A percentile compares a stretch with the other conserved stretches of the same genome.
These are phyloP conservation scores for Vandiemenella viatica DNA, from an alignment of 2,888 invertebrate genomes.

Conservation along the genomic window DNA sequence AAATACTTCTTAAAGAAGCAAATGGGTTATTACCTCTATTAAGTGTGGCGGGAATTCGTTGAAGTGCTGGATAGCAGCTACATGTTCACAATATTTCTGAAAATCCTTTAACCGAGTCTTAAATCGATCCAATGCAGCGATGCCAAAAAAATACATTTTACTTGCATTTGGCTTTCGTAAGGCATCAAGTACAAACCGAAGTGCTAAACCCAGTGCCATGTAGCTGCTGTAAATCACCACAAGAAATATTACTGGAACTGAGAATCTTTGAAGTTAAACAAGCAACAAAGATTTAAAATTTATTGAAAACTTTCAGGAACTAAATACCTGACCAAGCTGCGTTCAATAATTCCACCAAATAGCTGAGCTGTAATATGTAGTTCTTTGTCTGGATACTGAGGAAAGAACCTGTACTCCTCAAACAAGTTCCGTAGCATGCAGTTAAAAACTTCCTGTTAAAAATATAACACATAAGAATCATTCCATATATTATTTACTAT, in stretches of 20 bases:
- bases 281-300: no score
- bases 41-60: conserved; percentile 81
- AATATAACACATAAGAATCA: no score
- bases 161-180: conserved; percentile 80
- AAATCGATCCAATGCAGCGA: conserved; percentile 88
- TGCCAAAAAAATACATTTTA: conserved; percentile 95
- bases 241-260: no score
- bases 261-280: no score
- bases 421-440: conserved; percentile 96
- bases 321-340: conserved; percentile 65
- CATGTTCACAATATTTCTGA: conserved; percentile 93
- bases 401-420: conserved; percentile 97
- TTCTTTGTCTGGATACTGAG: conserved; percentile 97
- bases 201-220: conserved; percentile 69
- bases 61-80: conserved; percentile 78
- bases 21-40: conserved; percentile 44
- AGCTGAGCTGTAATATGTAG: conserved; percentile 92
- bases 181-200: conserved; percentile 87
- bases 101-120: conserved; percentile 87
- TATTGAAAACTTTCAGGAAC: no score
- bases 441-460: conserved; percentile 65
- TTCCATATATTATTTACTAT: no score
- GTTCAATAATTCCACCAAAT: conserved; percentile 95
- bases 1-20: not conserved
- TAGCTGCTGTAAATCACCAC: conserved; percentile 35